Evolutionary conservation across 2,888 invertebrate genomes (phyloP), one percentile per base, ranked within the genome.

Genomic region (Drosophila subquinaria): DNA sequence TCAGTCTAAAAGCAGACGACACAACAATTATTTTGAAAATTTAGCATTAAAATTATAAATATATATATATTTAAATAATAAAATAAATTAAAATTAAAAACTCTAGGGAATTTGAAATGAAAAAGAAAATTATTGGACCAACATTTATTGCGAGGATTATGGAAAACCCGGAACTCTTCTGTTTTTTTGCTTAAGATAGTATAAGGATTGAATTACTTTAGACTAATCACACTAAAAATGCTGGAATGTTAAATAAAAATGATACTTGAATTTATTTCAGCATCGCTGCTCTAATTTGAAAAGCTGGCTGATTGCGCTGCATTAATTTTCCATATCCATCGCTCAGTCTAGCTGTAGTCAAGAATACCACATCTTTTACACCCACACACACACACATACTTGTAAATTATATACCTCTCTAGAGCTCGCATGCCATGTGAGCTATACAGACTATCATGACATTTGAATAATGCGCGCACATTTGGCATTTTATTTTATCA

Each of bases 401-500:
- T 2, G 30, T 8, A 51, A 27, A 42, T 5, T 13, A 9, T 33
- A 43, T 43, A 43, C 45, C 56, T 45, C 56, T 11, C 23, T 45
- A 35, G 51, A 35, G 43, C 47, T 57, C 8, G 38, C 36, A 57
- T 45, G 45, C 56, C 10, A 43, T 53, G 52, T 52, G 35, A 43
- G 36, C 62, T 55, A 23, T 45, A n/a, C 11, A 64, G 56, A 56
- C 63, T 82, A 85, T 88, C 88, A 77, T 82, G 81, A 75, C 88
- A 87, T 87, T 86, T 86, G 86, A 89, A 89, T 87, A 86, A 86
- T 89, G 86, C 52, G 75, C 76, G 72, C 85, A 81, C 89, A 86
- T 86, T 86, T 86, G 84, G 87, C 77, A 89, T 88, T 87, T 81
- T 89, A 87, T 84, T 86, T 88, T 87, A 87, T 81, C 89, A 81